Evolutionary conservation across 2,888 invertebrate genomes (phyloP), one percentile per base, ranked within the genome.

Genomic region (Watsonalla cultraria): DNA sequence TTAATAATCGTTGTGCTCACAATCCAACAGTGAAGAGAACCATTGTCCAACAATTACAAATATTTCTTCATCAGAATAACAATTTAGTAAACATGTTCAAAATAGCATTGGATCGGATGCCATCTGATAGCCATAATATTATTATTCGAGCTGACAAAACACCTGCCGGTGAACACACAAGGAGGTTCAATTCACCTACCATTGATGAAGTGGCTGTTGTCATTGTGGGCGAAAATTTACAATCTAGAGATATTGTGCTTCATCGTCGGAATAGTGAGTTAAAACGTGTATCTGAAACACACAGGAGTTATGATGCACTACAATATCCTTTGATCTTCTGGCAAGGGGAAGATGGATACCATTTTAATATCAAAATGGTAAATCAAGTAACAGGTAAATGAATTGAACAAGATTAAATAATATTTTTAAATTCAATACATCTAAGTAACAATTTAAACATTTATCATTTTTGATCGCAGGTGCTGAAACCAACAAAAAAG

Each of bases 291-390:
- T 45, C 55, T 13, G 53, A 57, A 42, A 47, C 15, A 51, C 64
- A 62, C n/a, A 56, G 60, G 48, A 59, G 53, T 45, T 64, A 64
- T 55, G 64, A 64, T 49, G 47, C 55, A 9, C 52, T 65, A 15
- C 69, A 71, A 61, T 70, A 72, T 61, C 67, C 65, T 0, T 56
- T 69, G 11, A 60, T 73, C 53, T 68, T 68, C 62, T 72, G 63
- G 56, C 52, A 61, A 54, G 61, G 59, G 42, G 51, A 63, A 34
- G 58, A 62, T 47, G 61, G 55, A 57, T 67, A 65, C 56, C 46
- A 59, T 53, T 48, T 68, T 51, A n/a, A n/a, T n/a, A n/a, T n/a
- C n/a, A n/a, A n/a, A n/a, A n/a, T n/a, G n/a, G n/a, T n/a, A n/a
- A n/a, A n/a, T n/a, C n/a, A n/a, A n/a, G n/a, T n/a, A n/a, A n/a